A percentile compares a stretch with the other conserved stretches of the same genome.
These are phyloP conservation scores for Trematomus bernacchii DNA, from an alignment of 2,797 vertebrate genomes.

Conservation along the genomic window DNA sequence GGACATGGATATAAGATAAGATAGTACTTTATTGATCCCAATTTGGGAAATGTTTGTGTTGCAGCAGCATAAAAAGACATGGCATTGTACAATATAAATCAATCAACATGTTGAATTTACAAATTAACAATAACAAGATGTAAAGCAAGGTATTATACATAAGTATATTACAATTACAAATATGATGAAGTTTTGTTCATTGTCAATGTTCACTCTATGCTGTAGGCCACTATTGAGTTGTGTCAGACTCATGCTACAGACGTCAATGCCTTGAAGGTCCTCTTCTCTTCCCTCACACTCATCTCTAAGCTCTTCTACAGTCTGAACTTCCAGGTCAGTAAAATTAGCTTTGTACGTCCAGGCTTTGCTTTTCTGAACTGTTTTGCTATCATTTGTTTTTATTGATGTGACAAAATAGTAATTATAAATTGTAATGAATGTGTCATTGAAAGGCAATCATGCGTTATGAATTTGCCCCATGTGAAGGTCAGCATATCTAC, in stretches of 20 bases:
- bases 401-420: not conserved
- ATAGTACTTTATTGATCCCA: no score
- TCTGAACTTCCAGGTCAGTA: constrained; percentile 97
- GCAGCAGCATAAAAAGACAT: no score
- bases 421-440: not conserved
- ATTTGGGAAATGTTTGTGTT: no score
- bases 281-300: constrained; percentile 97
- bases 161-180: no score
- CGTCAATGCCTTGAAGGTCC: constrained; percentile 93
- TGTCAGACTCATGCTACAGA: constrained; percentile 96
- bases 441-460: not conserved
- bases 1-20: not conserved
- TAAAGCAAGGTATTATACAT: no score
- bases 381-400: not conserved
- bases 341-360: not conserved
- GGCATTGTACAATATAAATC: no score
- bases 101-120: no score
- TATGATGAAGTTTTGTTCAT: not conserved
- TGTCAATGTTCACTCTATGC: not conserved
- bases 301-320: constrained; percentile 99
- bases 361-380: not conserved
- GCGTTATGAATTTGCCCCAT: not conserved
- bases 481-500: not conserved
- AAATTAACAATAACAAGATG: no score
- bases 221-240: constrained; percentile 96